Evolutionary conservation across 2,113 vertebrate genomes (phyloP).

Genomic region (Gnathonemus echidnorhynchus): DNA sequence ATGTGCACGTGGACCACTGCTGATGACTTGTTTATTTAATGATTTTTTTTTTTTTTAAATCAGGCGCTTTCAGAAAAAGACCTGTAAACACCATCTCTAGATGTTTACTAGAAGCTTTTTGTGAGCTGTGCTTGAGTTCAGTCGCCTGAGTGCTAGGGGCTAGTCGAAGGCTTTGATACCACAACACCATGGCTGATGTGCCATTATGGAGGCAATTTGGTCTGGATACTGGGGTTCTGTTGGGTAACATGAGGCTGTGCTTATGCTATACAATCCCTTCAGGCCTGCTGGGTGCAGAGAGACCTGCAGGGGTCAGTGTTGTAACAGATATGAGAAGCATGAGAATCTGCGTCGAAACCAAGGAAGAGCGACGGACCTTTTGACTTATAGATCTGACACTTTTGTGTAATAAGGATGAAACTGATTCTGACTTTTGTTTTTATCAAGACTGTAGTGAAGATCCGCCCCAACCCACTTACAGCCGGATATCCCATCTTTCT

Average conservation of each 20-base stretch:
- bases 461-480: not conserved
- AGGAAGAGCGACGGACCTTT: not conserved
- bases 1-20: not conserved
- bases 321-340: conserved; percentile 10
- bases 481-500: not conserved
- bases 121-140: not conserved
- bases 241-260: not conserved
- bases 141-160: not conserved
- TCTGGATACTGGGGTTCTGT: not conserved
- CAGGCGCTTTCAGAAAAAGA: not conserved
- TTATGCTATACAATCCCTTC: not conserved
- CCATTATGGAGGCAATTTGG: not conserved
- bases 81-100: not conserved
- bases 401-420: not conserved
- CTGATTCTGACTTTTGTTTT: not conserved
- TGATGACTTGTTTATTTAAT: not conserved
- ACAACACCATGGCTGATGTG: not conserved
- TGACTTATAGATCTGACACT: not conserved
- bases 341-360: not conserved
- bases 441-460: not conserved
- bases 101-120: not conserved
- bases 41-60: not conserved
- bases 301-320: conserved; percentile 24
- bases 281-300: not conserved
- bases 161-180: not conserved